Evolutionary conservation across 1,140 invertebrate genomes (phyloP).

Genomic region (Hermetia illucens): DNA sequence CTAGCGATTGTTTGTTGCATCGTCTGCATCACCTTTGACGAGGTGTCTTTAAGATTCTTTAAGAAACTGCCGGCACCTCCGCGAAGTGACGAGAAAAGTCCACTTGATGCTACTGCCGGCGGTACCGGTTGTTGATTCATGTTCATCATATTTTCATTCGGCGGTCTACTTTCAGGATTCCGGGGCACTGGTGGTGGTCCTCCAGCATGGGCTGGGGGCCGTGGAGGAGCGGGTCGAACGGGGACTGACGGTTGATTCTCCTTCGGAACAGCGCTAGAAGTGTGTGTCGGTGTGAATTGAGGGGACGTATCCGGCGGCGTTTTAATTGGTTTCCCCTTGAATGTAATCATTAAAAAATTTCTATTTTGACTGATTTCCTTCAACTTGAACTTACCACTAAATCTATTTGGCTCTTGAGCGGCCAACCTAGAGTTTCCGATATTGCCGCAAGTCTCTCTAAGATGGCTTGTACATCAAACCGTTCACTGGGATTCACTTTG

Average conservation of each 20-base stretch:
- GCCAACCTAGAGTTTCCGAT: conserved; percentile 66
- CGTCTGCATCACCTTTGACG: conserved; percentile 90
- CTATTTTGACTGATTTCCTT: conserved; percentile 1
- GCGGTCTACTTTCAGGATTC: conserved; percentile 22
- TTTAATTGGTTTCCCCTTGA: conserved; percentile 20
- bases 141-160: conserved; percentile 11
- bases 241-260: conserved; percentile 12
- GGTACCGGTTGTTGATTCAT: conserved; percentile 12
- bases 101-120: conserved; percentile 29
- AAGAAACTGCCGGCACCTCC: conserved; percentile 75
- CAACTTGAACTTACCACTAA: conserved; percentile 46
- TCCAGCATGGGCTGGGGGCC: conserved; percentile 21
- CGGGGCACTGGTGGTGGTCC: conserved; percentile 30
- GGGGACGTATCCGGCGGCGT: conserved; percentile 14
- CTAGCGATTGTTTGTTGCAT: conserved; percentile 85
- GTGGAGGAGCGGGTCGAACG: conserved; percentile 21
- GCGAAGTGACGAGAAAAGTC: conserved; percentile 66
- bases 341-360: conserved; percentile 12
- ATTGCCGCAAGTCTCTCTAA: conserved; percentile 76
- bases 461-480: conserved; percentile 61
- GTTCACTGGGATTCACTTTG: conserved; percentile 57
- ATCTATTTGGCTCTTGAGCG: conserved; percentile 57
- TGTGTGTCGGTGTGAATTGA: conserved; percentile 8
- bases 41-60: conserved; percentile 92
- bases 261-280: conserved; percentile 2